Conservation (phyloP, 2,113 vertebrate genomes). For the Plestiodon gilberti region DNA sequence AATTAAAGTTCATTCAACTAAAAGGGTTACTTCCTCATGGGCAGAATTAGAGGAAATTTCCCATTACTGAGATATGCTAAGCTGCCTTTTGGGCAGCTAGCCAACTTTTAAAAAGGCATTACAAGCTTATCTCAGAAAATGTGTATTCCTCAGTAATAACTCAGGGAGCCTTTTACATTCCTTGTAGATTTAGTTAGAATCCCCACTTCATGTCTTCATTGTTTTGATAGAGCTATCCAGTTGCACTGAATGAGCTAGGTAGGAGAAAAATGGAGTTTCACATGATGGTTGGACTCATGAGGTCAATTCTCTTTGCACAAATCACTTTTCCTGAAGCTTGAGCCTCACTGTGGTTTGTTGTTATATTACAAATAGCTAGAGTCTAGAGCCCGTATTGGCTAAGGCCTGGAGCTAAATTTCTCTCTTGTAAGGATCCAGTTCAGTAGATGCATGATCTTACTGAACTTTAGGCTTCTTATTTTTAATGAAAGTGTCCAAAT, state of each 20-base stretch:
- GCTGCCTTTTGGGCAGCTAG: slow-evolving; percentile 38
- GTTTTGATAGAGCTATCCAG: slow-evolving; percentile 38
- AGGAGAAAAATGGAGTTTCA: slow-evolving; percentile 20
- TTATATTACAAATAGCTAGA: not conserved
- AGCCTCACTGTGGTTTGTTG: not conserved
- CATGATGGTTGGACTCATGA: slow-evolving; percentile 33
- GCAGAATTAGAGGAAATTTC: slow-evolving; percentile 38
- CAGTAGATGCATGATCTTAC: not conserved
- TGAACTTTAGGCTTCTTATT: not conserved
- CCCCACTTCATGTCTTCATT: slow-evolving; percentile 42
- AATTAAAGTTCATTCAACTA: slow-evolving; percentile 44
- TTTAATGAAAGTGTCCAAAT: not conserved
- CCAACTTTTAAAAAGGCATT: slow-evolving; percentile 39
- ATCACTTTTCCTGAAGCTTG: slow-evolving; percentile 14
- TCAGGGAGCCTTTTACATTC: not conserved
- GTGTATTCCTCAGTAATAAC: slow-evolving; percentile 34
- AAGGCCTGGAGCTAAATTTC: not conserved
- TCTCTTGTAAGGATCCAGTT: not conserved
- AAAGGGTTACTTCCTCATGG: slow-evolving; percentile 34
- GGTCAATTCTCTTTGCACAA: not conserved
- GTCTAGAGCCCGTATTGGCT: not conserved
- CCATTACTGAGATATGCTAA: slow-evolving; percentile 33
- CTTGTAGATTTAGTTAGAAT: slow-evolving; percentile 8
- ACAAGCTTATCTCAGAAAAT: slow-evolving; percentile 22
- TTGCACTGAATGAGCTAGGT: slow-evolving; percentile 13